phyloP scores from a whole-genome alignment of 2,113 vertebrate genomes.

The Peromyscus polionotus region DNA sequence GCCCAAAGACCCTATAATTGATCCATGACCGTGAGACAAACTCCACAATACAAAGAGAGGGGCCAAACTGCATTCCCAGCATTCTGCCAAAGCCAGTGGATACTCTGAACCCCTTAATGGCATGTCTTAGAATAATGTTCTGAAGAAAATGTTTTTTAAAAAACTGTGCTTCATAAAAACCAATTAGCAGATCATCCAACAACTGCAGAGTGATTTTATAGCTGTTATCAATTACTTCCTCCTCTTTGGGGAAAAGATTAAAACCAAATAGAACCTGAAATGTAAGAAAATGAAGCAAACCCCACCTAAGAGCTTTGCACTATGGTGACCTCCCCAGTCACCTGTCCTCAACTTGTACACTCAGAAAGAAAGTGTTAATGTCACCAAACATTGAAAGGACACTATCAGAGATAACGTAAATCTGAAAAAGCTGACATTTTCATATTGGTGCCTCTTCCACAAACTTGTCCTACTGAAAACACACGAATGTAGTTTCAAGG shows the following conservation, averaged over 20 bases:
- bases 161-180: conserved; percentile 59
- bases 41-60: background rate
- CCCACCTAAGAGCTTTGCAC: conserved; percentile 5
- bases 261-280: conserved; percentile 56
- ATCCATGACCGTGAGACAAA: conserved; percentile 39
- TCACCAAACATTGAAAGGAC: background rate
- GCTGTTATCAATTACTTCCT: conserved; percentile 72
- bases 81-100: conserved; percentile 31
- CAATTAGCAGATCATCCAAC: conserved; percentile 75
- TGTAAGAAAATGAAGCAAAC: conserved; percentile 58
- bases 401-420: background rate
- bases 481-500: background rate
- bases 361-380: background rate
- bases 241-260: conserved; percentile 66
- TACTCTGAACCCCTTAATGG: conserved; percentile 72
- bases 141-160: conserved; percentile 38
- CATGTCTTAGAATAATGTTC: conserved; percentile 73
- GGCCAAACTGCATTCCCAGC: background rate
- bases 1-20: conserved; percentile 33
- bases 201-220: conserved; percentile 72
- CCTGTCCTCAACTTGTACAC: background rate
- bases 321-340: background rate
- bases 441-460: background rate
- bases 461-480: conserved; percentile 47
- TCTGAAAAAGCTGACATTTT: conserved; percentile 17